Percentiles rank a stretch among this genome's conserved stretches.
These are phyloP conservation scores for Baronia brevicornis DNA, from an alignment of 2,888 invertebrate species.

Conservation along the genomic window DNA sequence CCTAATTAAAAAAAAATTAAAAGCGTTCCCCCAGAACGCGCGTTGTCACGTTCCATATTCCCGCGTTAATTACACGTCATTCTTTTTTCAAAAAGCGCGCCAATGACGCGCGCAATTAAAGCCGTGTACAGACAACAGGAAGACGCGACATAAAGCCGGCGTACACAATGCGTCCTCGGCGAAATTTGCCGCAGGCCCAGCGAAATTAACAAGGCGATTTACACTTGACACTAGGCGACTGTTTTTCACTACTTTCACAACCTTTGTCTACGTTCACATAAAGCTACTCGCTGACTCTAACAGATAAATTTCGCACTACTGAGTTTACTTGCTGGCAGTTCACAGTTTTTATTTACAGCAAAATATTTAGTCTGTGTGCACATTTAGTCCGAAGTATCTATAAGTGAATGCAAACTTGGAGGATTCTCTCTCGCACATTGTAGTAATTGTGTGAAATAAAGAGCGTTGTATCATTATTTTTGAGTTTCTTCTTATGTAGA, in stretches of 20 bases:
- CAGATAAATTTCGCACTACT: slow-evolving; percentile 21
- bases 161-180: slow-evolving; percentile 73
- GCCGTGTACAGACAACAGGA: slow-evolving; percentile 73
- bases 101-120: slow-evolving; percentile 75
- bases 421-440: slow-evolving; percentile 47
- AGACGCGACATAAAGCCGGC: slow-evolving; percentile 73
- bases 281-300: slow-evolving; percentile 30
- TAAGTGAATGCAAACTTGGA: slow-evolving; percentile 35
- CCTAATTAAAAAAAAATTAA: slow-evolving; percentile 70
- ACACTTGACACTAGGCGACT: slow-evolving; percentile 72
- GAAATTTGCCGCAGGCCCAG: slow-evolving; percentile 73
- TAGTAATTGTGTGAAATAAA: slow-evolving; percentile 68
- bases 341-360: slow-evolving; percentile 7
- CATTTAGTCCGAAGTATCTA: slow-evolving; percentile 25
- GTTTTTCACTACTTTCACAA: slow-evolving; percentile 64
- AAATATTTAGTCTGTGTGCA: slow-evolving; percentile 33
- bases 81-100: slow-evolving; percentile 75
- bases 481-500: slow-evolving; percentile 29
- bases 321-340: slow-evolving; percentile 23
- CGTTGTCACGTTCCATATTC: slow-evolving; percentile 75
- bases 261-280: slow-evolving; percentile 37
- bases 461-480: slow-evolving; percentile 64
- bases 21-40: slow-evolving; percentile 67
- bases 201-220: slow-evolving; percentile 77
- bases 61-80: slow-evolving; percentile 76